A percentile compares a stretch with the other conserved stretches of the same genome.
Conservation (phyloP, 2,888 invertebrate genomes). For the Sialis fuliginosa region DNA sequence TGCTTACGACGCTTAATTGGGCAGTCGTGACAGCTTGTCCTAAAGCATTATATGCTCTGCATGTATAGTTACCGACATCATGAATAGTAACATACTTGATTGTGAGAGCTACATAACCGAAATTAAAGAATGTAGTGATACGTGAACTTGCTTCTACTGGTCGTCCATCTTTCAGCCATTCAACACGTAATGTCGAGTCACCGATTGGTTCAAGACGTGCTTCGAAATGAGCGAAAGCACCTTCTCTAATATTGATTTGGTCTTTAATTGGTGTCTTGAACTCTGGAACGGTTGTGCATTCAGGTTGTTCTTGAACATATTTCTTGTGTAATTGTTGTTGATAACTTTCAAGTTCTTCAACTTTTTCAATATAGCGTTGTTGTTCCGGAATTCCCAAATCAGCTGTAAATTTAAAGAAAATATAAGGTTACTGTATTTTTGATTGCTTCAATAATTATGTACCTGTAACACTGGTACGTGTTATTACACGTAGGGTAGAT, state of each 20-base stretch:
- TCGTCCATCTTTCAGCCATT: constrained; percentile 85
- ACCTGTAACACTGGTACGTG: constrained; percentile 50
- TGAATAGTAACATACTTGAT: constrained; percentile 79
- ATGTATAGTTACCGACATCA: constrained; percentile 80
- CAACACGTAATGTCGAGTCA: constrained; percentile 74
- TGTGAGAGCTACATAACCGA: constrained; percentile 86
- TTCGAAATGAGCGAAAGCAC: constrained; percentile 90
- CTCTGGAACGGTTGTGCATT: constrained; percentile 63
- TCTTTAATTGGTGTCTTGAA: constrained; percentile 82
- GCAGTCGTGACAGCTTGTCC: constrained; percentile 76
- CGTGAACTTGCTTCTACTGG: constrained; percentile 85
- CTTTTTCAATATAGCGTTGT: constrained; percentile 78
- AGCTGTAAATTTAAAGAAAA: constrained; percentile 29
- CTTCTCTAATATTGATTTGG: constrained; percentile 72
- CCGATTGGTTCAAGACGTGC: constrained; percentile 86
- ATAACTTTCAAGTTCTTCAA: constrained; percentile 80
- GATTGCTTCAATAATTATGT: too few species aligned
- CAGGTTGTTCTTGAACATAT: constrained; percentile 62
- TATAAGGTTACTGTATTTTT: too few species aligned
- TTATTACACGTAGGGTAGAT: constrained; percentile 55
- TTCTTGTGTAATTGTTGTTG: constrained; percentile 66
- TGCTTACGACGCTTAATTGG: constrained; percentile 66
- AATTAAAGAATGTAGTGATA: constrained; percentile 85
- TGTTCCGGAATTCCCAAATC: constrained; percentile 83
- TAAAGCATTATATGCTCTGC: constrained; percentile 69